Conservation (phyloP, 2,888 invertebrate genomes). For the Caenorhabditis afra region DNA sequence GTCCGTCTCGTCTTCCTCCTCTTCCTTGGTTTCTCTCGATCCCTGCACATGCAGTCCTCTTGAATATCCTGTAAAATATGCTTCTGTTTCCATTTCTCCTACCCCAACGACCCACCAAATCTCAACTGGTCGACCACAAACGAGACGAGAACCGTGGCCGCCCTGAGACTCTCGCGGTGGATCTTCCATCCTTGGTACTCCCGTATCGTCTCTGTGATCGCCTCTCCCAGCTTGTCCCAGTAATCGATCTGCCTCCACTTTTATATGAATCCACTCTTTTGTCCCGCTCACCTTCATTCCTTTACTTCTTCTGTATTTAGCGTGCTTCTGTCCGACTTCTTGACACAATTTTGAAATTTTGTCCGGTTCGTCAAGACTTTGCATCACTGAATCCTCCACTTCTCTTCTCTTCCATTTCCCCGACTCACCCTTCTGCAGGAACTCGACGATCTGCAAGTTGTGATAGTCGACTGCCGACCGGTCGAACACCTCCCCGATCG, state of each 20-base stretch:
- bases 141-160: constrained; percentile 70
- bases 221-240: constrained; percentile 73
- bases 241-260: constrained; percentile 60
- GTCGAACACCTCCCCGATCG: constrained; percentile 58
- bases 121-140: constrained; percentile 71
- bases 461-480: constrained; percentile 48
- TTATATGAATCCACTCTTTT: constrained; percentile 10
- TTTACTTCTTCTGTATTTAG: constrained; percentile 51
- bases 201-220: constrained; percentile 69
- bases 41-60: constrained; percentile 56
- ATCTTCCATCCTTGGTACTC: constrained; percentile 71
- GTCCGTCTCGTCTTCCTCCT: constrained; percentile 25
- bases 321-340: constrained; percentile 55
- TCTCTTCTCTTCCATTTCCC: neutral
- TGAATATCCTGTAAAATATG: constrained; percentile 48
- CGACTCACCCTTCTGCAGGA: constrained; percentile 54
- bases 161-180: constrained; percentile 67
- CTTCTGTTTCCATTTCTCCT: constrained; percentile 3
- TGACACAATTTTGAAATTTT: constrained; percentile 59
- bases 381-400: constrained; percentile 51
- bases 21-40: constrained; percentile 46
- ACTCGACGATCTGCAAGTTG: constrained; percentile 55
- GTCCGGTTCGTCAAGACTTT: constrained; percentile 64
- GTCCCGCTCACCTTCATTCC: constrained; percentile 51
- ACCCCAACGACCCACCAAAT: constrained; percentile 41